Conservation (phyloP, 2,888 invertebrate species). For the Horisme vitalbata region DNA sequence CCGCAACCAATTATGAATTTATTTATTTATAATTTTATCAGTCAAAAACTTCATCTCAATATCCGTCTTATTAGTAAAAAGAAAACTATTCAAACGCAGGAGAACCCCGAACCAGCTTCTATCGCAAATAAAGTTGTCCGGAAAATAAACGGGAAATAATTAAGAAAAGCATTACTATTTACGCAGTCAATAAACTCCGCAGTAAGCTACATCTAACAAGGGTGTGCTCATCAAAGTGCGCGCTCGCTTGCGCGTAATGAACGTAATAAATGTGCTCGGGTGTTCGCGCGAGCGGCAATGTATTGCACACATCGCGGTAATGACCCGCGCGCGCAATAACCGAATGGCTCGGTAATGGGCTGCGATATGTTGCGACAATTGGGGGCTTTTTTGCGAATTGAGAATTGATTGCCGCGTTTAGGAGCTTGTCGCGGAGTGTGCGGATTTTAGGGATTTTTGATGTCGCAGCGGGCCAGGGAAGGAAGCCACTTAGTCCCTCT, state of each 20-base stretch:
- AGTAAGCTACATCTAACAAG: slow-evolving; percentile 9
- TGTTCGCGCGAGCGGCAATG: slow-evolving; percentile 55
- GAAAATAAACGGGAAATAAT: slow-evolving; percentile 18
- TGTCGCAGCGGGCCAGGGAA: too few species aligned
- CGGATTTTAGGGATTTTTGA: too few species aligned
- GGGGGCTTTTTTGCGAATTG: slow-evolving; percentile 25
- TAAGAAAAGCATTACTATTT: slow-evolving; percentile 16
- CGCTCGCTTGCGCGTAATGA: slow-evolving; percentile 58
- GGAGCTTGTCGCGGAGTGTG: not conserved
- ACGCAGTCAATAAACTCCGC: slow-evolving; percentile 16
- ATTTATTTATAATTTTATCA: too few species aligned
- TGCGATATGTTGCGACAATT: slow-evolving; percentile 33
- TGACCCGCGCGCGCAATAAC: slow-evolving; percentile 47
- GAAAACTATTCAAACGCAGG: too few species aligned
- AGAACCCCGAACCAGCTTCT: too few species aligned
- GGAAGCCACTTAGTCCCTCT: too few species aligned
- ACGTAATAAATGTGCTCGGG: slow-evolving; percentile 52
- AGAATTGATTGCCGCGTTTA: slow-evolving; percentile 10
- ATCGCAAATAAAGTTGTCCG: too few species aligned
- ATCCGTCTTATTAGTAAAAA: too few species aligned
- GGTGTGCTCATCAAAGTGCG: slow-evolving; percentile 47
- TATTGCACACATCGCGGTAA: slow-evolving; percentile 60
- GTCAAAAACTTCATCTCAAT: too few species aligned
- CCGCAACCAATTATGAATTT: too few species aligned
- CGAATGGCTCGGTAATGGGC: slow-evolving; percentile 35